These are phyloP conservation scores for Tachycineta bicolor DNA, from an alignment of 2,113 vertebrate genomes.

Conservation along the genomic window DNA sequence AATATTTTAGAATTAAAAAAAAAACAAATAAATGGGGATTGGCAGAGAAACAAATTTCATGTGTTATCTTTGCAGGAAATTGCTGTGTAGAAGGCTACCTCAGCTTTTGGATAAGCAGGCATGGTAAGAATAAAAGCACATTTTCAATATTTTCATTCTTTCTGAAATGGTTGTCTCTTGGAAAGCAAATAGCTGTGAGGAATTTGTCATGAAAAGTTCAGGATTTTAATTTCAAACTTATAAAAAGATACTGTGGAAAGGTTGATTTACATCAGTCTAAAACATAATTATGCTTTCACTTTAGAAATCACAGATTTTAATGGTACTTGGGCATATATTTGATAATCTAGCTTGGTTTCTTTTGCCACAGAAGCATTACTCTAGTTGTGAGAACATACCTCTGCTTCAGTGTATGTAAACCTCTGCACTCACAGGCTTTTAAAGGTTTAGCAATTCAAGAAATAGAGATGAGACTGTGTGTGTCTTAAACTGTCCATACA, in stretches of 20 bases:
- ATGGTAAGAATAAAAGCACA: slow-evolving; percentile 45
- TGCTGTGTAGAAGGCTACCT: neutral
- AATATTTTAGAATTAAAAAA: neutral
- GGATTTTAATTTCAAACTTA: neutral
- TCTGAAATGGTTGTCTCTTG: neutral
- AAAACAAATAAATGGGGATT: neutral
- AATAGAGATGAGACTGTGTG: neutral
- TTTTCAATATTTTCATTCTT: neutral
- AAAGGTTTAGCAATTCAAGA: neutral
- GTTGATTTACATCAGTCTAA: neutral
- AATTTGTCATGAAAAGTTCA: neutral
- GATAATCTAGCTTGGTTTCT: neutral
- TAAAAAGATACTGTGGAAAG: neutral
- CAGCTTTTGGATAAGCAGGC: neutral
- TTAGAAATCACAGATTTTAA: neutral
- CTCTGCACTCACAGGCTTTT: neutral
- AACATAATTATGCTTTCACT: neutral
- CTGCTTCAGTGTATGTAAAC: neutral
- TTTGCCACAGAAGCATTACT: neutral
- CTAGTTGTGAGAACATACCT: neutral
- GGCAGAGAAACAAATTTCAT: neutral
- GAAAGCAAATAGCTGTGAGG: neutral
- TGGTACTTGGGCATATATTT: neutral
- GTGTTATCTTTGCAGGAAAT: slow-evolving; percentile 1
- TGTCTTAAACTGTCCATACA: neutral